Base-by-base conservation (phyloP, 2,888 invertebrate species). In the Synergus itoensis region DNA sequence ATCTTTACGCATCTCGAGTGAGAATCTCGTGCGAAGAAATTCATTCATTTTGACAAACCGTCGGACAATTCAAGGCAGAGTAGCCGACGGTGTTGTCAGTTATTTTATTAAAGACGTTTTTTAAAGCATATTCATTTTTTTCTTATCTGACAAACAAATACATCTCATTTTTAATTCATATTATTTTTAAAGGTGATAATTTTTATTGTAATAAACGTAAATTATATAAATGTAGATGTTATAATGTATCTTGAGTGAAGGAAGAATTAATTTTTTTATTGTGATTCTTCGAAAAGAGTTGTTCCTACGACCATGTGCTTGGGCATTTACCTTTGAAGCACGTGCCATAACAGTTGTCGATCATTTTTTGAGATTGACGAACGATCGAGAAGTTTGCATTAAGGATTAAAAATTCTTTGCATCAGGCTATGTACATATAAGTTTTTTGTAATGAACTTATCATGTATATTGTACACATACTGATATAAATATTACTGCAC, bases 291-390 rank as follows among this genome's bases (percentile, higher is more conserved):
- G 14, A 62, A 21, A 12, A 62, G 18, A 62, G 28, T 62, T 14
- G 62, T 16, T 73, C n/a, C 36, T 53, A 36, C 48, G 53, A 73
- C 48, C 73, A 40, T 53, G 28, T 53, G 18, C 40, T 73, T 73
- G n/a, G 48, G 67, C 73, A 78, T 81, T 83, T 81, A 76, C 76
- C 77, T 80, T 80, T 79, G 76, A 77, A 79, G 80, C 81, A 81
- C 81, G 83, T 81, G 81, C 81, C 83, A 80, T 75, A 79, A 79
- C 78, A 83, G 79, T 81, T 79, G 77, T 78, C 67, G 77, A 78
- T 82, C 81, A 79, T 80, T 76, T 36, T 65, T 65, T 36, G 76
- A 53, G 60, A 76, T 77, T 45, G 43, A 28, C 57, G 77, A 53
- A 18, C 14, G 76, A 63, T 79, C 79, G 45, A 76, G 57, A 64